Base-by-base conservation (phyloP, 1,140 invertebrate genomes). In the Phthorimaea operculella region DNA sequence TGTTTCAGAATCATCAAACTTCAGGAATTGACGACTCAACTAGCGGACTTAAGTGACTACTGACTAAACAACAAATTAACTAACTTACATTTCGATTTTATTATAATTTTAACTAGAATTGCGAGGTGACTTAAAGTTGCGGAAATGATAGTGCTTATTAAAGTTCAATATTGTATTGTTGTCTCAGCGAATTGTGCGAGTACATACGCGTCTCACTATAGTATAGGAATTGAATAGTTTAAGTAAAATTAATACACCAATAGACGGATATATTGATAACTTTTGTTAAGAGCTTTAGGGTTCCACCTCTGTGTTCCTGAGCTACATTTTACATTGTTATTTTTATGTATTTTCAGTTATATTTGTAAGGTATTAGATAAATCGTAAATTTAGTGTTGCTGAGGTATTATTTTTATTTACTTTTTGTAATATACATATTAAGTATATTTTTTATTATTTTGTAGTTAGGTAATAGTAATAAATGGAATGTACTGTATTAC, bases 171-270 rank as follows among this genome's bases (percentile, higher is more conserved):
- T 45, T 21, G 57, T 51, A 54, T 51, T 52, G n/a, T 16, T 15
- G 44, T 39, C 10, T 39, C 36, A 39, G 47, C 54, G 39, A 45
- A 2, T 16, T 14, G 39, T 15, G 48, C 17, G 18, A 6, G 48
- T 47, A 50, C 48, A 18, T 33, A 18, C 18, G 12, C 48, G 48
- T 12, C 48, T 66, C 67, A 72, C 68, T 73, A 60, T 81, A 82
- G 77, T 64, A 65, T 83, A 83, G 79, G 81, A 83, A 83, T 83
- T 85, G 79, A 81, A 70, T 85, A 81, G 81, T 62, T 52, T 82
- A 84, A 78, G 78, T 76, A 74, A 80, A 62, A 76, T 69, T 64
- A 75, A 79, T 74, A 81, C 74, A 81, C 79, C 68, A 76, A 80
- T 84, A 81, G 70, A 75, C 64, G 68, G 64, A 67, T 70, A 70